Base-by-base conservation (phyloP, 2,797 vertebrate genomes). In the Spea hammondii region DNA sequence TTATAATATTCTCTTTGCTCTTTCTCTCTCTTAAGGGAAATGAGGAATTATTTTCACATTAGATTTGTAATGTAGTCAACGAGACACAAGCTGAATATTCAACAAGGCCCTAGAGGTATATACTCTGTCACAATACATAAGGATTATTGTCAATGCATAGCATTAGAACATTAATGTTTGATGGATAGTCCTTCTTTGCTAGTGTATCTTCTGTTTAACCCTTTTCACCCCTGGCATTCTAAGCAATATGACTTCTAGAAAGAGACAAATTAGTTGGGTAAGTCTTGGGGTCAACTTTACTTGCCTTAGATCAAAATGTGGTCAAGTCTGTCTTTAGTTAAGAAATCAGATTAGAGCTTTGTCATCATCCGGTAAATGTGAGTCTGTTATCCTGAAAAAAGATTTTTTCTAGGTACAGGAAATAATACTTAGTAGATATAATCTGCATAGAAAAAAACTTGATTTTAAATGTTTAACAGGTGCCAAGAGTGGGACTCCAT, bases 21-120 rank as follows among this genome's bases (percentile, higher is more conserved):
- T 83, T n/a, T 82, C 65, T 67, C 71, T 82, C 67, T 85, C 80
- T 83, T 76, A 66, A 65, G 83, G 83, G 84, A 84, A 88, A 79
- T 74, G 78, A 83, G 72, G 84, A 78, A 76, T 78, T 84, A 82
- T 83, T 84, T 86, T 86, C 81, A 69, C 62, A 57, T 86, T 82
- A 76, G 73, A 72, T 83, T 84, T 83, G 79, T 77, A 82, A 74
- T 66, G 72, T 54, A 81, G 77, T 79, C 78, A 77, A 48, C 79
- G 83, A 77, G 65, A 82, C 0, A 3, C 0, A 5, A 80, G 48
- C 10, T 84, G 83, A 84, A 81, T 81, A 74, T 80, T 70, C 78
- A 84, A 62, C 11, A 71, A 71, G 55, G 55, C 72, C 73, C 71
- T 69, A 50, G 67, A 79, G 78, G 57, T 77, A 77, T 79, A 53